Conservation (phyloP, 1,140 invertebrate genomes). For the Brachystomella parvula region DNA sequence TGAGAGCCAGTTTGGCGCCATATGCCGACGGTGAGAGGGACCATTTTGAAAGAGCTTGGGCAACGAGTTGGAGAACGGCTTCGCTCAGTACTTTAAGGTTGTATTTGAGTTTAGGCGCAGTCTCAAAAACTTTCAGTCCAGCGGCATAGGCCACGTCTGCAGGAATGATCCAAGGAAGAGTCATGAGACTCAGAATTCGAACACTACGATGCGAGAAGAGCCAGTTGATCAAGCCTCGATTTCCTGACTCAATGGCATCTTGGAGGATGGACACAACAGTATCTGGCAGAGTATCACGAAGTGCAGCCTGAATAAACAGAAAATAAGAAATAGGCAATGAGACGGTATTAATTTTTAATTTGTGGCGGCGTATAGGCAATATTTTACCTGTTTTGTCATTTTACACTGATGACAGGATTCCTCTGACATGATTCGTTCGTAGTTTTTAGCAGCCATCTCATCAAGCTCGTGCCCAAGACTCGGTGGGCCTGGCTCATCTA, state of each 20-base stretch:
- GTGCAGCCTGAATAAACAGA: conserved; percentile 58
- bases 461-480: conserved; percentile 62
- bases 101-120: conserved; percentile 52
- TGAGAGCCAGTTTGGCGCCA: conserved; percentile 53
- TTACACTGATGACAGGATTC: conserved; percentile 75
- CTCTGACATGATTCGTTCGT: conserved; percentile 46
- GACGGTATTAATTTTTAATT: neutral
- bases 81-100: conserved; percentile 49
- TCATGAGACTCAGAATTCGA: conserved; percentile 66
- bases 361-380: neutral
- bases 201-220: conserved; percentile 72
- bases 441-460: conserved; percentile 33
- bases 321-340: neutral
- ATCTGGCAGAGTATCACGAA: conserved; percentile 75
- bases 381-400: conserved; percentile 63
- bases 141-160: conserved; percentile 75
- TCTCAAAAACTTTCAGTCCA: conserved; percentile 62
- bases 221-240: conserved; percentile 83
- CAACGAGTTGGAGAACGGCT: conserved; percentile 52
- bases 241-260: conserved; percentile 82
- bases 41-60: conserved; percentile 30
- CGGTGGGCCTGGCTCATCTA: conserved; percentile 63
- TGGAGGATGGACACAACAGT: conserved; percentile 77
- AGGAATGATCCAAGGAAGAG: conserved; percentile 73
- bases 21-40: conserved; percentile 29